These are phyloP conservation scores for Pelagia noctiluca DNA, from an alignment of 30 jellyfish, hydroid and myxozoan species.

Conservation along the genomic window DNA sequence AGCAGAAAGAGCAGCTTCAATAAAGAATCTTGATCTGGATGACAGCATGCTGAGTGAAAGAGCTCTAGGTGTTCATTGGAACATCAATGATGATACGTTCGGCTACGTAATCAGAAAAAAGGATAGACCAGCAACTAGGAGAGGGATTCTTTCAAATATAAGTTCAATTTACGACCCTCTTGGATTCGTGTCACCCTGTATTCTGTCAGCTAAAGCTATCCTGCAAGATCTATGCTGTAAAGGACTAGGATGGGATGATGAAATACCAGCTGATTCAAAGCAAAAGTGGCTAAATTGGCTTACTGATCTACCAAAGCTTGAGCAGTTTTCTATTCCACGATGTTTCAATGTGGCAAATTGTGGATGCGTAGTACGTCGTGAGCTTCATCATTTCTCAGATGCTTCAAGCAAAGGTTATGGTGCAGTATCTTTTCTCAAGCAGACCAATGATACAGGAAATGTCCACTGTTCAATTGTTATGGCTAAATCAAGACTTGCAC, in stretches of 20 bases:
- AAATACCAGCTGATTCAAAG: constrained; percentile 1
- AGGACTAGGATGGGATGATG: constrained; percentile 47
- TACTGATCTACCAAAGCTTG: constrained; percentile 18
- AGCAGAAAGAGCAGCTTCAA: constrained; percentile 32
- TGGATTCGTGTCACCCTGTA: constrained; percentile 39
- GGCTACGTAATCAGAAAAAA: no score
- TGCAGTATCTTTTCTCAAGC: constrained; percentile 16
- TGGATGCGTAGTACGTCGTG: neutral
- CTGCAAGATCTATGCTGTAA: constrained; percentile 37
- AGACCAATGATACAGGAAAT: constrained; percentile 12
- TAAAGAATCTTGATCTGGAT: constrained; percentile 12
- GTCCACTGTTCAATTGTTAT: constrained; percentile 1
- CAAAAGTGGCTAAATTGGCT: constrained; percentile 12
- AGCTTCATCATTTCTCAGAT: constrained; percentile 28
- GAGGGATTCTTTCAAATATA: constrained; percentile 33
- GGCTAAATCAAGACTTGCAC: constrained; percentile 50
- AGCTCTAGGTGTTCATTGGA: constrained; percentile 35
- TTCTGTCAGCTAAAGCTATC: constrained; percentile 13
- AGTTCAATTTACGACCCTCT: constrained; percentile 42
- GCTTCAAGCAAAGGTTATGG: constrained; percentile 54
- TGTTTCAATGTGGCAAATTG: neutral
- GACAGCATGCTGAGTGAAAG: neutral
- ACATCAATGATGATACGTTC: neutral
- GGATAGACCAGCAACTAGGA: constrained; percentile 6
- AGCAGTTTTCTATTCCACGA: constrained; percentile 23